Percentiles rank a stretch among this genome's conserved stretches.
These are phyloP conservation scores for Altica lythri DNA, from an alignment of 2,888 invertebrate species.

Conservation along the genomic window DNA sequence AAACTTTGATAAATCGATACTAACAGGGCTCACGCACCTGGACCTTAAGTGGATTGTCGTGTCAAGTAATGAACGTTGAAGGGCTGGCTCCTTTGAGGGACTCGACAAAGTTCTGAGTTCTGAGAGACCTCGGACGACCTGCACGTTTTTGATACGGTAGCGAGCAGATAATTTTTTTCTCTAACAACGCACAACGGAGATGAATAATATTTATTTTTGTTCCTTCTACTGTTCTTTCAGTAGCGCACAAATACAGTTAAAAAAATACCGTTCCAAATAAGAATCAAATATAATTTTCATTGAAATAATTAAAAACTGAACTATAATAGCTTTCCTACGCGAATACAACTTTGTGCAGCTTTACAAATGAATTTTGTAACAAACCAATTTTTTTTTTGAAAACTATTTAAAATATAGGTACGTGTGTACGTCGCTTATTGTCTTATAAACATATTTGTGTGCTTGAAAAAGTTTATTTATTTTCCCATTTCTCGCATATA, in stretches of 20 bases:
- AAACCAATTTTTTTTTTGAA: too few species aligned
- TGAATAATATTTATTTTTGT: constrained; percentile 14
- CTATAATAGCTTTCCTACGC: too few species aligned
- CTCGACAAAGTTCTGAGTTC: constrained; percentile 3
- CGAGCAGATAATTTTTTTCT: constrained; percentile 4
- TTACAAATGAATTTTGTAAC: too few species aligned
- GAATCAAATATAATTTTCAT: too few species aligned
- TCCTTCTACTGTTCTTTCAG: background rate
- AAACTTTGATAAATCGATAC: constrained; percentile 49
- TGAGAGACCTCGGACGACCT: constrained; percentile 3
- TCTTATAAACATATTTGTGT: too few species aligned
- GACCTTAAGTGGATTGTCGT: constrained; percentile 52
- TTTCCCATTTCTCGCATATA: too few species aligned
- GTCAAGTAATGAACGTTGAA: constrained; percentile 50
- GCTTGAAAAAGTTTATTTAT: too few species aligned
- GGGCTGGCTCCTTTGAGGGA: constrained; percentile 40
- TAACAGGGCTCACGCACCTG: constrained; percentile 48
- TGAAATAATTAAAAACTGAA: too few species aligned
- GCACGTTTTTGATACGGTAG: constrained; percentile 11
- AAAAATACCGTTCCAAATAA: too few species aligned
- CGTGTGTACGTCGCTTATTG: too few species aligned
- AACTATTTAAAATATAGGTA: too few species aligned
- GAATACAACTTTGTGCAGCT: too few species aligned
- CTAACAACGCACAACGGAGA: background rate
- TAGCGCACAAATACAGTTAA: background rate